Evolutionary conservation across 2,113 vertebrate genomes (phyloP).

Genomic region (Rhombomys opimus): DNA sequence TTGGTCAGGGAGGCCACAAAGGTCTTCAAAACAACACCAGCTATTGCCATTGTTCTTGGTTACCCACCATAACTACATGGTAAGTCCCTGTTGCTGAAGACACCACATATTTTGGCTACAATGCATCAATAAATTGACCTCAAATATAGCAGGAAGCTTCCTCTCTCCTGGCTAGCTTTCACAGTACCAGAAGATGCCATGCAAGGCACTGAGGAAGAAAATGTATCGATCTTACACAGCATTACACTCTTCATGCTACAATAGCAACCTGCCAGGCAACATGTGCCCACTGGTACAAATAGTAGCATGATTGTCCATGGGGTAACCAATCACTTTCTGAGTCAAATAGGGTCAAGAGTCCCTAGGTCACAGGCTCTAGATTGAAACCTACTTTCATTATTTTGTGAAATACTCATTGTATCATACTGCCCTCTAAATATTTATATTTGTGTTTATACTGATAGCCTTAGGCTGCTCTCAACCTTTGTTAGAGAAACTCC

Average conservation of each 20-base stretch:
- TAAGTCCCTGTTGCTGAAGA: not conserved
- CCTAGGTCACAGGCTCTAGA: not conserved
- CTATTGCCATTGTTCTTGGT: not conserved
- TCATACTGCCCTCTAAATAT: not conserved
- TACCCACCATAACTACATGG: not conserved
- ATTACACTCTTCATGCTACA: not conserved
- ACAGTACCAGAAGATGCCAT: not conserved
- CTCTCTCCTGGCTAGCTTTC: not conserved
- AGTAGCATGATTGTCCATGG: not conserved
- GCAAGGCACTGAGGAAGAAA: no score
- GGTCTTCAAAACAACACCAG: not conserved
- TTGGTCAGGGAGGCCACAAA: not conserved
- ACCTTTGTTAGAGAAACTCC: not conserved
- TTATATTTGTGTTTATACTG: not conserved
- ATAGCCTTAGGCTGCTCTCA: not conserved
- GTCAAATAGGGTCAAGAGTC: not conserved
- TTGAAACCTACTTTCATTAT: not conserved
- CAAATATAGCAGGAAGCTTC: not conserved
- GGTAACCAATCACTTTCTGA: not conserved
- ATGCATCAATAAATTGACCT: not conserved
- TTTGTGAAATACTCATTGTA: not conserved
- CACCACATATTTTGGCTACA: not conserved
- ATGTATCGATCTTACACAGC: not conserved
- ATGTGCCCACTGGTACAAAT: not conserved
- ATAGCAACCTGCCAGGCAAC: no score